A percentile compares a stretch with the other conserved stretches of the same genome.
Evolutionary conservation across 2,797 vertebrate genomes (phyloP).

Genomic region (Eleutherodactylus coqui): DNA sequence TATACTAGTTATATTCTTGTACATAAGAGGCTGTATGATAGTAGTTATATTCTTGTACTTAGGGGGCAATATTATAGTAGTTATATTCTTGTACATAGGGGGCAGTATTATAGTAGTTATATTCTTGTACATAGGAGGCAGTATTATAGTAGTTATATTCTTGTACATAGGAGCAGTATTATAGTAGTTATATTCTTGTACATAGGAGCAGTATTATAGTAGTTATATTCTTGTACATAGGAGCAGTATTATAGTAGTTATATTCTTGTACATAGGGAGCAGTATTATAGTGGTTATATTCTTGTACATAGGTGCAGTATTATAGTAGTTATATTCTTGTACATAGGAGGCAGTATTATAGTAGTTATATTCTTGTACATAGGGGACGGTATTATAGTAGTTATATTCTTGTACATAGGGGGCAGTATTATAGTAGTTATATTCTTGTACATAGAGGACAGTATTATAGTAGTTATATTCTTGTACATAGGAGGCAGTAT

Average conservation of each 20-base stretch:
- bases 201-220: neutral
- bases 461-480: neutral
- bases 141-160: slow-evolving; percentile 12
- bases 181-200: slow-evolving; percentile 12
- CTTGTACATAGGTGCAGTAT: too few species aligned
- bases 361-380: neutral
- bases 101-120: too few species aligned
- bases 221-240: too few species aligned
- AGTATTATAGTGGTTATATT: too few species aligned
- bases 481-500: neutral
- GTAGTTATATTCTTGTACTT: too few species aligned
- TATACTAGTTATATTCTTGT: too few species aligned
- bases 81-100: too few species aligned
- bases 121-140: neutral
- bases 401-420: neutral
- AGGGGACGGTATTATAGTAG: slow-evolving; percentile 4
- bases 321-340: neutral
- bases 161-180: slow-evolving; percentile 3
- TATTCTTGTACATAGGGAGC: too few species aligned
- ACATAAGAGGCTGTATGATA: too few species aligned
- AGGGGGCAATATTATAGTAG: too few species aligned
- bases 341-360: neutral
- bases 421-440: slow-evolving; percentile 3
- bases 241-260: too few species aligned
- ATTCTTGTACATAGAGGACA: neutral